Conservation (phyloP, 1,140 invertebrate genomes). For the Apis mellifera region DNA sequence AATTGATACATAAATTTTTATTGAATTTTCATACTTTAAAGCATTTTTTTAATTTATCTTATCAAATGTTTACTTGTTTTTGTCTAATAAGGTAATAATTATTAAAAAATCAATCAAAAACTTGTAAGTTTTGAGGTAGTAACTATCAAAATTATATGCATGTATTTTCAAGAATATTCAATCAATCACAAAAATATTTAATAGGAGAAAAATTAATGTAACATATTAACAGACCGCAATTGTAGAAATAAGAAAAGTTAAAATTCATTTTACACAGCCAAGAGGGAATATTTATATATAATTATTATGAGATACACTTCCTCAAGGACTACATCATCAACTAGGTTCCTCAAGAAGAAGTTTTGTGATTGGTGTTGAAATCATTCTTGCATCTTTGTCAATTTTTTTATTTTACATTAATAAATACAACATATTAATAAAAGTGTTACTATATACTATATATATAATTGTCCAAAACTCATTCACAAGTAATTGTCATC, state of each 20-base stretch:
- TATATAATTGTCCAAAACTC: conserved; percentile 23
- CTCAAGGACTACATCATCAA: not conserved
- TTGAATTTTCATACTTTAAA: not conserved
- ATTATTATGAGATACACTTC: conserved; percentile 1
- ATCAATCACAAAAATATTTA: conserved; percentile 47
- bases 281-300: not conserved
- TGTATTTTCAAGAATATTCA: conserved; percentile 45
- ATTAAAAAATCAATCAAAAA: not conserved
- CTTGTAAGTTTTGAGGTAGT: not conserved
- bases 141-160: not conserved
- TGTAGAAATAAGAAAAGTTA: not conserved
- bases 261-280: conserved; percentile 16
- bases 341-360: conserved; percentile 37
- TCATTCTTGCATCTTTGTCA: conserved; percentile 44
- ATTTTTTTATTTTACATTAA: conserved; percentile 29
- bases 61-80: not conserved
- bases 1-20: not conserved
- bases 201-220: not conserved
- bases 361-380: conserved; percentile 53
- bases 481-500: conserved; percentile 44
- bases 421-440: conserved; percentile 26
- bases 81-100: not conserved
- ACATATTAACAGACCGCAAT: not conserved
- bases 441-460: conserved; percentile 19
- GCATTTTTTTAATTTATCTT: not conserved